phyloP scores from a whole-genome alignment of 2,888 invertebrate species.

The Stenodera caucasica region DNA sequence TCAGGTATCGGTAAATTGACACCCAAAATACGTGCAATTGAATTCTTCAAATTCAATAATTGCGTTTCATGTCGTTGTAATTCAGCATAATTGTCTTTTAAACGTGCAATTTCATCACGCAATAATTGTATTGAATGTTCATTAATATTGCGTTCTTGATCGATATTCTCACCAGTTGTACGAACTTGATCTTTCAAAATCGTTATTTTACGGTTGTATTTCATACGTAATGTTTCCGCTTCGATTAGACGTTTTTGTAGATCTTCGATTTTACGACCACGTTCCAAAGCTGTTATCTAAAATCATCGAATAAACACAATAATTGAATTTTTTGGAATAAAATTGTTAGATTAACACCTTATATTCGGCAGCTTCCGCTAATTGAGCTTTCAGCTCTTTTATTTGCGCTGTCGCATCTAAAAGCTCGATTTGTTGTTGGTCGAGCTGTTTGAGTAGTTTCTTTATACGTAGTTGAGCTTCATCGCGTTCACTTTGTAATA shows the following conservation, averaged over 20 bases:
- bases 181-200: constrained; percentile 74
- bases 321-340: not conserved
- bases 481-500: constrained; percentile 69
- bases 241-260: constrained; percentile 79
- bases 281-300: constrained; percentile 80
- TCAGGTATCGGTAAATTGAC: constrained; percentile 60
- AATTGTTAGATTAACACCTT: constrained; percentile 62
- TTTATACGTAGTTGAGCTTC: constrained; percentile 71
- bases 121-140: constrained; percentile 72
- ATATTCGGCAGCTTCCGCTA: constrained; percentile 83
- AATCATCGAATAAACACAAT: constrained; percentile 23
- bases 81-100: constrained; percentile 75
- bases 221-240: constrained; percentile 74
- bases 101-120: constrained; percentile 73
- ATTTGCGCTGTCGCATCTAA: constrained; percentile 80
- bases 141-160: constrained; percentile 69
- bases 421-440: constrained; percentile 77
- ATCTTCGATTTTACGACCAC: constrained; percentile 82
- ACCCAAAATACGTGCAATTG: constrained; percentile 61
- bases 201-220: constrained; percentile 72
- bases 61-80: constrained; percentile 76
- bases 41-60: constrained; percentile 71
- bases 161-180: constrained; percentile 67
- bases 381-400: constrained; percentile 81
- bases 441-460: constrained; percentile 81